Percentiles rank a stretch among this genome's conserved stretches.
Evolutionary conservation across 1,140 invertebrate species (phyloP).

Genomic region (Euglossa dilemma): DNA sequence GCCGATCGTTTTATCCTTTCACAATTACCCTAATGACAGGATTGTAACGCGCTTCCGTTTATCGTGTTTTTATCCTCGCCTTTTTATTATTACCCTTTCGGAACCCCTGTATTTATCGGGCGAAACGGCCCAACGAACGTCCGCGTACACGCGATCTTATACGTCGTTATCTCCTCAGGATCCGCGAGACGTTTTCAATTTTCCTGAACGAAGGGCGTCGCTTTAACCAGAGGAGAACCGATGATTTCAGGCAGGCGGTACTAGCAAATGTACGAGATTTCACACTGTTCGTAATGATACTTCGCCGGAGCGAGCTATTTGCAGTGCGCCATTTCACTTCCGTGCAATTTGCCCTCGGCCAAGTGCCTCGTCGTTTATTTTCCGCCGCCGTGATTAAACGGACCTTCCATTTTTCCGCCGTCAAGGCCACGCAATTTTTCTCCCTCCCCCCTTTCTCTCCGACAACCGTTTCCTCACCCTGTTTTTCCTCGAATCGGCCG

Average conservation of each 20-base stretch:
- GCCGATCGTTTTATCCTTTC: background rate
- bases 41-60: background rate
- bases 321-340: conserved; percentile 14
- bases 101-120: too few species aligned
- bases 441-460: too few species aligned
- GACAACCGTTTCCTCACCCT: too few species aligned
- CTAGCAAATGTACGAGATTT: conserved; percentile 44
- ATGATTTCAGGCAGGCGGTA: conserved; percentile 25
- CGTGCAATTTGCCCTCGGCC: conserved; percentile 27
- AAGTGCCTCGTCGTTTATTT: background rate
- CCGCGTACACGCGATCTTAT: background rate
- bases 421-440: background rate
- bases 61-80: background rate
- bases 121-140: background rate
- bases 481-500: too few species aligned
- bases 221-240: conserved; percentile 16
- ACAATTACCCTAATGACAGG: background rate
- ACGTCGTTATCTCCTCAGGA: background rate
- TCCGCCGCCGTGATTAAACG: conserved; percentile 2
- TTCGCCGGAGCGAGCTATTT: conserved; percentile 31
- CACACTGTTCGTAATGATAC: conserved; percentile 52
- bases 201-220: conserved; percentile 13
- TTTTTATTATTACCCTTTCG: background rate
- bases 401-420: background rate
- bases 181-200: conserved; percentile 48